Percentiles rank a stretch among this genome's conserved stretches.
These are phyloP conservation scores for Caenorhabditis imperialis DNA, from an alignment of 2,888 invertebrate genomes.

Conservation along the genomic window DNA sequence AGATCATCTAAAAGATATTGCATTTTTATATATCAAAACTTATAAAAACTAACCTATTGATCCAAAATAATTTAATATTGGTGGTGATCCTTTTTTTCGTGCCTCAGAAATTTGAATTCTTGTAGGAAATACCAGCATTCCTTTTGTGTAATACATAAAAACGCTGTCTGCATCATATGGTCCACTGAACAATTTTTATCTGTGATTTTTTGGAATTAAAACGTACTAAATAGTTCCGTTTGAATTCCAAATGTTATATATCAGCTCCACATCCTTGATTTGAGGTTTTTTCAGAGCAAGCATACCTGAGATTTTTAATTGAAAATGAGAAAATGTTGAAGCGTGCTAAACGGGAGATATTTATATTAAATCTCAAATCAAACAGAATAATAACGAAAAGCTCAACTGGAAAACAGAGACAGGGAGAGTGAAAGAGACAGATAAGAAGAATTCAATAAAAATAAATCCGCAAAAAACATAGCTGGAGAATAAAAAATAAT, in stretches of 20 bases:
- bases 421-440: too few relatives aligned
- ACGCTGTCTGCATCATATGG: conserved; percentile 19
- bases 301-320: too few relatives aligned
- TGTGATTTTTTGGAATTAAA: not conserved
- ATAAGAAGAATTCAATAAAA: too few relatives aligned
- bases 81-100: not conserved
- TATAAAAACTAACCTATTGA: conserved; percentile 14
- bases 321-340: too few relatives aligned
- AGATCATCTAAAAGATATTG: conserved; percentile 26
- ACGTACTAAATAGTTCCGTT: conserved; percentile 43
- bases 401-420: too few relatives aligned
- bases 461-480: too few relatives aligned
- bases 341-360: too few relatives aligned
- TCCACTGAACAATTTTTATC: conserved; percentile 7
- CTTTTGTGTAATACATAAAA: conserved; percentile 6
- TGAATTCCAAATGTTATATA: conserved; percentile 25
- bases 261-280: conserved; percentile 16
- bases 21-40: not conserved
- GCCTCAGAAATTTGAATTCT: conserved; percentile 23
- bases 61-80: conserved; percentile 24
- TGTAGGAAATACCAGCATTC: conserved; percentile 22
- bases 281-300: too few relatives aligned
- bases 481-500: too few relatives aligned
- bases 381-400: too few relatives aligned
- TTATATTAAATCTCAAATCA: too few relatives aligned